Evolutionary conservation across 2,113 vertebrate species (phyloP).

Genomic region (Ahaetulla prasina): DNA sequence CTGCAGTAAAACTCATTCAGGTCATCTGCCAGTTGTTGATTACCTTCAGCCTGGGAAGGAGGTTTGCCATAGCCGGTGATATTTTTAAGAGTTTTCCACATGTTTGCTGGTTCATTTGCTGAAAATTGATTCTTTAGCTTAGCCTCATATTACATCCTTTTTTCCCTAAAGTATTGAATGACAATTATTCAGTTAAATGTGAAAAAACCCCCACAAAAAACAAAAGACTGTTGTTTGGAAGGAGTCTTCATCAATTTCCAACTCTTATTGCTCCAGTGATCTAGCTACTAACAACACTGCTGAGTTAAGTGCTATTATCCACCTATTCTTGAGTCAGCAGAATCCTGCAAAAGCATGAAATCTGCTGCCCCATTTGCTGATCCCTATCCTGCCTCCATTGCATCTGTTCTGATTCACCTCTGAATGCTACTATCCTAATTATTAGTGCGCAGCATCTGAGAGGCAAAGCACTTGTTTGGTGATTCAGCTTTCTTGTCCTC

Average conservation of each 20-base stretch:
- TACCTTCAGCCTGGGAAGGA: no score
- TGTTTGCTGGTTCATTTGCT: no score
- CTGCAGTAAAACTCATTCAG: no score
- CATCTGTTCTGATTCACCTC: not conserved
- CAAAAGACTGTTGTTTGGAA: not conserved
- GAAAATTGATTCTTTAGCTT: no score
- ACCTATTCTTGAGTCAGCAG: not conserved
- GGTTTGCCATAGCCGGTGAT: no score
- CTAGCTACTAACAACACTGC: not conserved
- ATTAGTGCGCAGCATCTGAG: not conserved
- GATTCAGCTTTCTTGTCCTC: not conserved
- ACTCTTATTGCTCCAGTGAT: not conserved
- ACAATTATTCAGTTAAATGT: not conserved
- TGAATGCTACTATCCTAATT: not conserved
- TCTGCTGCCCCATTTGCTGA: not conserved
- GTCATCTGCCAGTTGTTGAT: no score
- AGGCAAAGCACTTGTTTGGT: not conserved
- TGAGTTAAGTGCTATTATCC: not conserved
- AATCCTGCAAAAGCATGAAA: not conserved
- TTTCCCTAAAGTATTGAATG: not conserved
- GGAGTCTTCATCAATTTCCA: not conserved
- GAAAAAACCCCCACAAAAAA: not conserved
- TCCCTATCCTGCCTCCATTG: not conserved
- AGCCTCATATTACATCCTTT: not conserved
- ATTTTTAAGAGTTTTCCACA: no score